Evolutionary conservation across 2,888 invertebrate genomes (phyloP).

Genomic region (Lasius platythorax): DNA sequence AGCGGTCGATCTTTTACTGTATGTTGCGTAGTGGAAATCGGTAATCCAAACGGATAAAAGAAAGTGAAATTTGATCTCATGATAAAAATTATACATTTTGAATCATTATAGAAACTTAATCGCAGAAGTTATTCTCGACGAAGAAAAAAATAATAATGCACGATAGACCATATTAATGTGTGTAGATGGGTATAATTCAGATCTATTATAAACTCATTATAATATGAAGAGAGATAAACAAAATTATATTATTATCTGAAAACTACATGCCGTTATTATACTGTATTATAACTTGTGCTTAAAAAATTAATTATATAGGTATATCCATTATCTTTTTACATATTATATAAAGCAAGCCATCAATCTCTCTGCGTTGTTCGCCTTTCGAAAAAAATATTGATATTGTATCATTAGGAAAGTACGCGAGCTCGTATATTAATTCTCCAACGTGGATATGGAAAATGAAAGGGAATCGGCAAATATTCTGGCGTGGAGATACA

Average conservation of each 20-base stretch:
- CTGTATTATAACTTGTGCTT: not conserved
- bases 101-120: not conserved
- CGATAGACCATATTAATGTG: not conserved
- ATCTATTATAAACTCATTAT: not conserved
- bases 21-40: constrained; percentile 12
- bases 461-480: constrained; percentile 68
- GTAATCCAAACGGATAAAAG: not conserved
- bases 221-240: not conserved
- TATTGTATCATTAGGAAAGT: constrained; percentile 52
- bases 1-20: constrained; percentile 58
- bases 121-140: not conserved
- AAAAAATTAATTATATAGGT: not conserved
- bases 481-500: constrained; percentile 38
- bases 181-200: not conserved
- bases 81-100: not conserved
- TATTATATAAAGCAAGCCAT: not conserved
- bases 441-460: constrained; percentile 53
- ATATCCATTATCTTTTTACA: not conserved
- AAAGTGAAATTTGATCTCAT: not conserved
- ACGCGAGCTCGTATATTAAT: constrained; percentile 67
- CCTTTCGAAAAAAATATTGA: constrained; percentile 17
- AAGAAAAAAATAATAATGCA: not conserved
- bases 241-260: not conserved
- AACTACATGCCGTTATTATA: constrained; percentile 1
- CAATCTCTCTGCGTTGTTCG: not conserved